A percentile compares a stretch with the other conserved stretches of the same genome.
Conservation (phyloP, 2,888 invertebrate genomes). For the Axea sp. region DNA sequence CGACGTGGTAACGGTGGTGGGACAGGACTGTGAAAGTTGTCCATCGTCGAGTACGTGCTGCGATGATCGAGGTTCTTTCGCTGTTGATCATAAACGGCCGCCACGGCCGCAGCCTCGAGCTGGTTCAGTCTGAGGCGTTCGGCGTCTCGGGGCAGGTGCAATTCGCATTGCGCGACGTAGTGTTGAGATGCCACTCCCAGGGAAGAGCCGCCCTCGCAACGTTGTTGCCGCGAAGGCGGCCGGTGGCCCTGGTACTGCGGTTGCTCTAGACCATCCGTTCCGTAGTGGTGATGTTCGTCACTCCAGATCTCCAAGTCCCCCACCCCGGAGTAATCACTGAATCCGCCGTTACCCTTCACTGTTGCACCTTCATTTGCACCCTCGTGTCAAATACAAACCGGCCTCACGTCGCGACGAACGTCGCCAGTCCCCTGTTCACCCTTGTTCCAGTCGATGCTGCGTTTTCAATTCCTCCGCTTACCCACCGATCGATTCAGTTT, state of each 20-base stretch:
- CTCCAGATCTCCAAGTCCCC: conserved; percentile 79
- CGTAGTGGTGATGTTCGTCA: conserved; percentile 73
- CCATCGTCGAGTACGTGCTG: conserved; percentile 77
- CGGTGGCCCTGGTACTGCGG: conserved; percentile 63
- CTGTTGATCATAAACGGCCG: conserved; percentile 64
- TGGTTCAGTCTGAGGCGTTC: conserved; percentile 77
- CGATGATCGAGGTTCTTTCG: conserved; percentile 69
- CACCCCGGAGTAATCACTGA: conserved; percentile 78
- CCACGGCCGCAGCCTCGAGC: conserved; percentile 73
- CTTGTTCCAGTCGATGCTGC: not conserved
- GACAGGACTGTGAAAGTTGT: conserved; percentile 77
- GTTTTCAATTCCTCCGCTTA: conserved; percentile 32
- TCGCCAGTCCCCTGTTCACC: conserved; percentile 8
- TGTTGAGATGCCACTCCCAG: conserved; percentile 75
- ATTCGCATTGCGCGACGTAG: conserved; percentile 75
- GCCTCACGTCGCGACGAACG: conserved; percentile 25
- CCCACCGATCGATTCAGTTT: conserved; percentile 19
- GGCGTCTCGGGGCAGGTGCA: conserved; percentile 77
- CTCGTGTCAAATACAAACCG: conserved; percentile 46
- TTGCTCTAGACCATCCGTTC: conserved; percentile 73
- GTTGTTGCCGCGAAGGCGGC: conserved; percentile 68
- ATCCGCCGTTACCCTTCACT: conserved; percentile 78
- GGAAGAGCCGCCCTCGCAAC: conserved; percentile 76
- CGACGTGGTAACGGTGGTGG: conserved; percentile 77
- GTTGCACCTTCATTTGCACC: conserved; percentile 68